phyloP scores from a whole-genome alignment of 2,113 vertebrate species.

The Galbula dea region DNA sequence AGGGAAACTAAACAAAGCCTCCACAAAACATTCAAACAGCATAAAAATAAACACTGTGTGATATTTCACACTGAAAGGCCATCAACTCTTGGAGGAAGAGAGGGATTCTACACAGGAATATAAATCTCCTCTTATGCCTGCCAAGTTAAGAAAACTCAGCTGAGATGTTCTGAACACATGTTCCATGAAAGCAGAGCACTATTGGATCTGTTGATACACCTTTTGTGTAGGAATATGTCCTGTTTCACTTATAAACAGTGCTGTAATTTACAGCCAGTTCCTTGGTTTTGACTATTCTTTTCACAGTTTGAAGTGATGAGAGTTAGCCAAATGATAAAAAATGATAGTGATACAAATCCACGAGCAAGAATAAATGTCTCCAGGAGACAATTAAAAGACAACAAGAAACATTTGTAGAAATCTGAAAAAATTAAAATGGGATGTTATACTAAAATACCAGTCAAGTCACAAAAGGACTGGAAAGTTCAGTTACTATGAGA shows the following conservation, averaged over 20 bases:
- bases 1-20: constrained; percentile 33
- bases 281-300: background rate
- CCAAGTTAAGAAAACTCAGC: background rate
- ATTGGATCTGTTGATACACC: background rate
- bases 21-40: constrained; percentile 4
- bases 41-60: constrained; percentile 38
- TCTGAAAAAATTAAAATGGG: background rate
- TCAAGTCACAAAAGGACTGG: background rate
- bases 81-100: background rate
- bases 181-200: background rate
- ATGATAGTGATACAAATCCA: background rate
- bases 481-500: background rate
- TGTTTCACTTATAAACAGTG: background rate
- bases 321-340: background rate
- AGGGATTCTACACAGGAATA: background rate
- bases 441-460: background rate
- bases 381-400: background rate
- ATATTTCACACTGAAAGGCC: constrained; percentile 43
- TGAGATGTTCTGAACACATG: background rate
- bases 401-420: background rate
- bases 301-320: background rate
- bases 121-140: background rate
- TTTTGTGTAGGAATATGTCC: background rate
- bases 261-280: background rate
- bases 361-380: background rate